Conservation (phyloP, 1,140 invertebrate species). For the Pemphigus obesinymphae region DNA sequence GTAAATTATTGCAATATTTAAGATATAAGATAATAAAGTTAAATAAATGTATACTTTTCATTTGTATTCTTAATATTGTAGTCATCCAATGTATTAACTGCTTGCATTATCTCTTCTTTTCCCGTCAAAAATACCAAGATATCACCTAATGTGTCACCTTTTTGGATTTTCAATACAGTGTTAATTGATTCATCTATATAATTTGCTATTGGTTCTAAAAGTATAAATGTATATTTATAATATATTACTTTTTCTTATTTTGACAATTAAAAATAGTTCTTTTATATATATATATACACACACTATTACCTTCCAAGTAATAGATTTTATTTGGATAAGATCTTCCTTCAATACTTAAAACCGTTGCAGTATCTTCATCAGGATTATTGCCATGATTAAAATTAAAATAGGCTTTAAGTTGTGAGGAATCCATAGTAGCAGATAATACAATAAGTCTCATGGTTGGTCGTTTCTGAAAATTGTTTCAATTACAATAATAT, state of each 20-base stretch:
- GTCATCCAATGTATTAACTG: conserved; percentile 63
- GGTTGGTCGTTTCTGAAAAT: conserved; percentile 71
- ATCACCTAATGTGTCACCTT: conserved; percentile 75
- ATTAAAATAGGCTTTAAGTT: conserved; percentile 85
- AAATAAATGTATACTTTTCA: conserved; percentile 52
- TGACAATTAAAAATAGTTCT: too few relatives aligned
- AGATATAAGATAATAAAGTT: too few relatives aligned
- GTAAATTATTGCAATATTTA: too few relatives aligned
- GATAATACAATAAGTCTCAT: conserved; percentile 87
- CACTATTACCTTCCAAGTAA: conserved; percentile 65
- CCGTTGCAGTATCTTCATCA: conserved; percentile 66
- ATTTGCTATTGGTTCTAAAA: conserved; percentile 77
- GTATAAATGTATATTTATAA: neutral
- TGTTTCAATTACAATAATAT: neutral
- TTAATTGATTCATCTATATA: conserved; percentile 85
- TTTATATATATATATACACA: neutral
- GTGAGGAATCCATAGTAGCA: conserved; percentile 89
- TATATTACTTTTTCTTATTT: neutral
- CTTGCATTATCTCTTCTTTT: conserved; percentile 82
- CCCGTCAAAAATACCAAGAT: conserved; percentile 92
- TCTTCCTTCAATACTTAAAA: conserved; percentile 84
- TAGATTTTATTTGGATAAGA: conserved; percentile 83
- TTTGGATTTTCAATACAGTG: conserved; percentile 84
- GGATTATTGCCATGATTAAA: conserved; percentile 57
- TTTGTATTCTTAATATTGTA: conserved; percentile 57